A percentile compares a stretch with the other conserved stretches of the same genome.
These are phyloP conservation scores for Orchesella cincta DNA, from an alignment of 1,140 invertebrate species.

Conservation along the genomic window DNA sequence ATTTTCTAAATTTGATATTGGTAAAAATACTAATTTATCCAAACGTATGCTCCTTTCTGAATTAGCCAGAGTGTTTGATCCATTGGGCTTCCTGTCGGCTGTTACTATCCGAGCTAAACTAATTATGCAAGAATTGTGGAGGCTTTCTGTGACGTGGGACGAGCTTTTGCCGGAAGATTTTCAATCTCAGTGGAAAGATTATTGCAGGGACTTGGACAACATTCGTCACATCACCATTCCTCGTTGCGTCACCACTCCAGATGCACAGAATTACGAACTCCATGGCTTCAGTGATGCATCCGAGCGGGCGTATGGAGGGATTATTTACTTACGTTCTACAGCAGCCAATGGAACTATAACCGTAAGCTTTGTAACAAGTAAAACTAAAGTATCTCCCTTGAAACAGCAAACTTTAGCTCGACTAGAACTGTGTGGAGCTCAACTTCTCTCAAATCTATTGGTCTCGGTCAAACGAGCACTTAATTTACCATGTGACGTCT, in stretches of 20 bases:
- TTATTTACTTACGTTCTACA: background rate
- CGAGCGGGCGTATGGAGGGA: background rate
- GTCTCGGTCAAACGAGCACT: background rate
- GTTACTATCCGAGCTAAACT: slow-evolving; percentile 31
- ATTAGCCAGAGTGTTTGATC: slow-evolving; percentile 32
- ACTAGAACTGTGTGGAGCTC: background rate
- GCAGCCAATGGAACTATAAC: background rate
- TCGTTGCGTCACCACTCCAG: background rate
- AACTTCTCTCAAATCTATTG: background rate
- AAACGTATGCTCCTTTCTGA: slow-evolving; percentile 28
- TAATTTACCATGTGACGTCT: background rate
- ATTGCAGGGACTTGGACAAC: background rate
- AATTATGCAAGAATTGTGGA: slow-evolving; percentile 33
- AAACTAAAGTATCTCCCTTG: background rate
- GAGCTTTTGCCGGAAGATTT: background rate
- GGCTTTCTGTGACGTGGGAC: background rate
- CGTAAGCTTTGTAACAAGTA: background rate
- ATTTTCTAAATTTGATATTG: slow-evolving; percentile 30
- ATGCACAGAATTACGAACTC: background rate
- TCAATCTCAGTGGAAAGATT: background rate
- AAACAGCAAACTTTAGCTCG: background rate
- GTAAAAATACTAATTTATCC: background rate
- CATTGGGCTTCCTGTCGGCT: slow-evolving; percentile 25
- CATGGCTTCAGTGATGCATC: background rate
- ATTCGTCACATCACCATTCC: background rate